Base-by-base conservation (phyloP, 1,140 invertebrate species). In the Drosophila athabasca region DNA sequence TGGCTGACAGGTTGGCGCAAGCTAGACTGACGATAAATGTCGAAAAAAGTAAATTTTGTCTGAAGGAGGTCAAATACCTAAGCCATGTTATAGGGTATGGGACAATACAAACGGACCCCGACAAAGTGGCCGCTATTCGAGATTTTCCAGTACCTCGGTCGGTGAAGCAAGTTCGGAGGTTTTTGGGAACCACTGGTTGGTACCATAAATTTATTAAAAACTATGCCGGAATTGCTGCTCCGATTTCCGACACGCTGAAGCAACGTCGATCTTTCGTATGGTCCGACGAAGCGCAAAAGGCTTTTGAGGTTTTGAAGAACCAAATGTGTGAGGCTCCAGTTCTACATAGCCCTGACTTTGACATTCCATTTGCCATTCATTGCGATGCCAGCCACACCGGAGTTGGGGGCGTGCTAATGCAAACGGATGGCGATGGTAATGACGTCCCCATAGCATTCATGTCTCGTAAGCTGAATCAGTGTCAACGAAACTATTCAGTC, bases 181-280 rank as follows among this genome's bases (percentile, higher is more conserved):
- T 49, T 51, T 54, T 26, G 53, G 55, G 52, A 48, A n/a, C n/a
- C 11, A 54, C 43, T 6, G 46, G 55, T 9, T 54, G 35, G 35
- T 43, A 6, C 17, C n/a, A 54, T 17, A 54, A 55, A 22, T 55
- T 44, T 7, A 55, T 55, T n/a, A n/a, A n/a, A n/a, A n/a, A n/a
- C n/a, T n/a, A n/a, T n/a, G n/a, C n/a, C n/a, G n/a, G n/a, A n/a
- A n/a, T 49, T 49, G 13, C 48, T 49, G 48, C 48, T 22, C 3
- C 8, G 9, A 6, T 45, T 3, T 17, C 19, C 1, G 48, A 49
- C 13, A 49, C 19, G 1, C 19, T 49, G 2, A 49, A 49, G 8
- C 48, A 49, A 49, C 22, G 24, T 13, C 48, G 48, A 19, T 24
- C 22, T 6, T 49, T 49, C n/a, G 11, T 26, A 2, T 49, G 11